Conservation (phyloP, 1,140 invertebrate genomes). For the Asbolus verrucosus region DNA sequence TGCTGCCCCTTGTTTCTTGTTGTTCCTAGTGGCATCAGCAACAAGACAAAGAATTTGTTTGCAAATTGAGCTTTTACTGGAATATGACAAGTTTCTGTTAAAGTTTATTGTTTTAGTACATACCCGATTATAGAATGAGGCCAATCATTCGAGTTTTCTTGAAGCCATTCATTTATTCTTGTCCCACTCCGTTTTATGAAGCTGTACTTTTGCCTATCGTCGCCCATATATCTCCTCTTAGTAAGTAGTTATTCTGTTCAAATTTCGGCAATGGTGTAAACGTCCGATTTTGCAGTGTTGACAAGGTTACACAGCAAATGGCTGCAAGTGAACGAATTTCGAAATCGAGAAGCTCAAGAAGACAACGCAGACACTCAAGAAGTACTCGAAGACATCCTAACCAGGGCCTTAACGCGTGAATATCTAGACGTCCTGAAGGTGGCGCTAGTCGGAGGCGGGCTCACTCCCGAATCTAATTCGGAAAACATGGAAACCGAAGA, state of each 20-base stretch:
- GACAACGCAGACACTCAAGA: conserved; percentile 86
- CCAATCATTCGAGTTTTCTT: conserved; percentile 86
- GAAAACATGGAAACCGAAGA: conserved; percentile 78
- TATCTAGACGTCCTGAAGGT: conserved; percentile 87
- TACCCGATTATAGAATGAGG: conserved; percentile 88
- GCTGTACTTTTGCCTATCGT: conserved; percentile 83
- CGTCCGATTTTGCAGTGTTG: conserved; percentile 71
- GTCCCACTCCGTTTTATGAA: conserved; percentile 82
- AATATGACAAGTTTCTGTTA: conserved; percentile 35
- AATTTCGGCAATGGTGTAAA: too few relatives aligned
- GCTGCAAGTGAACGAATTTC: conserved; percentile 83
- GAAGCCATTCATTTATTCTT: conserved; percentile 87
- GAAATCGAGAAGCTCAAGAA: conserved; percentile 76
- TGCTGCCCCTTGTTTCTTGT: too few relatives aligned
- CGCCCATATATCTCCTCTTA: conserved; percentile 80
- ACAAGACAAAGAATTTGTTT: too few relatives aligned
- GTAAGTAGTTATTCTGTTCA: conserved; percentile 68
- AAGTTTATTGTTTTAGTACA: conserved; percentile 64
- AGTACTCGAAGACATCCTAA: conserved; percentile 89
- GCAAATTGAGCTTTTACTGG: too few relatives aligned
- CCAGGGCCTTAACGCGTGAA: conserved; percentile 86
- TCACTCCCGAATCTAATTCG: conserved; percentile 62
- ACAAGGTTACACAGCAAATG: conserved; percentile 81
- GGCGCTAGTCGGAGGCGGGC: conserved; percentile 67
- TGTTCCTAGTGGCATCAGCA: too few relatives aligned